Evolutionary conservation across 2,797 vertebrate species (phyloP), one percentile per base, ranked within the genome.

Genomic region (Argentina silus): DNA sequence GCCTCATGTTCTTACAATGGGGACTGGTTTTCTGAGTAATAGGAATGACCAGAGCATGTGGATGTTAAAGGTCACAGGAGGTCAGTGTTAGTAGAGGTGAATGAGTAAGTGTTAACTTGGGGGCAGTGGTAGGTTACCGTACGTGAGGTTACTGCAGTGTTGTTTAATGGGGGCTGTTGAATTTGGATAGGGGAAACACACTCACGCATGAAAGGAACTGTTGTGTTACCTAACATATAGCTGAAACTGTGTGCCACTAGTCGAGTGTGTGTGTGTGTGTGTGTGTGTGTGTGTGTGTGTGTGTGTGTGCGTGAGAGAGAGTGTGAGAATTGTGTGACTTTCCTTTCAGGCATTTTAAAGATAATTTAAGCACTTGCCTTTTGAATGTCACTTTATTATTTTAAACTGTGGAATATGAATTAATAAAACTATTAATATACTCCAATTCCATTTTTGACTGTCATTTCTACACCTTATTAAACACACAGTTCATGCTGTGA

Each of bases 401-500:
- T 74, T 44, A 51, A 72, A 64, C 60, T 53, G 51, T 63, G 44
- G 36, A 44, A 56, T 73, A 57, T 56, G 7, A 19, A 60, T 48
- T 44, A 72, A 72, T 19, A 72, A 63, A 53, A 67, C 67, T 23
- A 57, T 47, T 65, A 51, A 56, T 60, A 42, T 42, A 43, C 65
- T 23, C 21, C 7, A 19, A 48, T 67, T 10, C 9, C 5, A 59
- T 23, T 14, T 27, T 42, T 59, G 19, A 44, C 7, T 70, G 9
- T 21, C 17, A 6, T 27, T 61, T 61, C 14, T 61, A 61, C 23
- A 3, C 12, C 10, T 6, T 61, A 14, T 1, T 59, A 4, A 36
- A 36, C 57, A 36, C 23, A 6, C 36, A 36, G 14, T n/a, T 7
- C 11, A 27, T 27, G 6, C 57, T 27, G 6, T 51, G 9, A 36